Percentiles rank a stretch among this genome's conserved stretches.
phyloP scores from a whole-genome alignment of 2,113 vertebrate species.

The Paraplagusia blochii region DNA sequence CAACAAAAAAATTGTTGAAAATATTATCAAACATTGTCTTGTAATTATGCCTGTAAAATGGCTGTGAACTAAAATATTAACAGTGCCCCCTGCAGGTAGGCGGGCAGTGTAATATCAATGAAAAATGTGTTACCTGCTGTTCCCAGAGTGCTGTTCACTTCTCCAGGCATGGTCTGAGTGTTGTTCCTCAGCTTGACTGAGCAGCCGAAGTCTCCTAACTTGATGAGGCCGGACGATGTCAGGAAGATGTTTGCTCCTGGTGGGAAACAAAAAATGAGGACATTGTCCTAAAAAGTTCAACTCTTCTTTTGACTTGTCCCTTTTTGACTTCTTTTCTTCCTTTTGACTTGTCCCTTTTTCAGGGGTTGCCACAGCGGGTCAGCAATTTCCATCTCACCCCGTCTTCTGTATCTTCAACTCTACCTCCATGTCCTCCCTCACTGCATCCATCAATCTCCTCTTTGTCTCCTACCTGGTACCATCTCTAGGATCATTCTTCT shows the following conservation, averaged over 20 bases:
- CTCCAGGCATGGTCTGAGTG: slow-evolving; percentile 97
- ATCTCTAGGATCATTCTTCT: too few species aligned
- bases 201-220: slow-evolving; percentile 96
- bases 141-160: slow-evolving; percentile 97
- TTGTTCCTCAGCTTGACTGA: slow-evolving; percentile 98
- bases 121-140: slow-evolving; percentile 85
- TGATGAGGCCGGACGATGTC: slow-evolving; percentile 94
- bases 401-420: too few species aligned
- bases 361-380: too few species aligned
- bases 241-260: slow-evolving; percentile 98
- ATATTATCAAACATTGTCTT: background rate
- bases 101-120: accelerated
- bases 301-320: too few species aligned
- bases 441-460: too few species aligned
- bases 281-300: background rate
- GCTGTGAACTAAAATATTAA: background rate
- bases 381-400: too few species aligned
- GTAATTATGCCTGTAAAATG: background rate
- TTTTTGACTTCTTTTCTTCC: too few species aligned
- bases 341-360: too few species aligned
- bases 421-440: too few species aligned
- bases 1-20: background rate
- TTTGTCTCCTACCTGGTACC: too few species aligned
- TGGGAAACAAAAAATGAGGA: background rate
- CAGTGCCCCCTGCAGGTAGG: slow-evolving; percentile 46